These are phyloP conservation scores for Perizoma affinitatum DNA, from an alignment of 2,888 invertebrate genomes.

Conservation along the genomic window DNA sequence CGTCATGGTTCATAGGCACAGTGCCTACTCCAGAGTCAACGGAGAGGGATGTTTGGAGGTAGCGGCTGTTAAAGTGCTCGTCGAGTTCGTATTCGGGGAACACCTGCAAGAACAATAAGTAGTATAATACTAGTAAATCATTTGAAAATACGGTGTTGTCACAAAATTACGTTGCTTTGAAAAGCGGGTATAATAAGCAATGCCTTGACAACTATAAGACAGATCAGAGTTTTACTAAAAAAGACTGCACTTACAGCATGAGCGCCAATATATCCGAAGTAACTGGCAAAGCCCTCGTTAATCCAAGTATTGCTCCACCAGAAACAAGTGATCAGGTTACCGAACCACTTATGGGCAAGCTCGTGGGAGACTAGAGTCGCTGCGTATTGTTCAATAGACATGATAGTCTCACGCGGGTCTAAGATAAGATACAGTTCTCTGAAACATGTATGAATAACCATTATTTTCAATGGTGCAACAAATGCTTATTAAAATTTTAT, in stretches of 20 bases:
- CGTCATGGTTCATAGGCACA: slow-evolving; percentile 85
- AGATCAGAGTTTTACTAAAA: too few species aligned
- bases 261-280: slow-evolving; percentile 86
- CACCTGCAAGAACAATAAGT: slow-evolving; percentile 68
- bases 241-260: slow-evolving; percentile 51
- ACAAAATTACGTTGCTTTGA: neutral
- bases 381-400: slow-evolving; percentile 74
- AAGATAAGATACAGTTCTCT: slow-evolving; percentile 73
- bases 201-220: too few species aligned
- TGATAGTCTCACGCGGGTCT: slow-evolving; percentile 65
- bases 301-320: slow-evolving; percentile 91
- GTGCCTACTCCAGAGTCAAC: slow-evolving; percentile 66
- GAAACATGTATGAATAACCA: slow-evolving; percentile 30
- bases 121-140: neutral
- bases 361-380: slow-evolving; percentile 83
- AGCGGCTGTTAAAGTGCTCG: slow-evolving; percentile 89
- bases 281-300: slow-evolving; percentile 89
- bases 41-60: slow-evolving; percentile 86
- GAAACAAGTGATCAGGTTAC: slow-evolving; percentile 87
- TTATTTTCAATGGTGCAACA: too few species aligned
- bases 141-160: neutral
- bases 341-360: slow-evolving; percentile 92
- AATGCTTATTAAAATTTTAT: too few species aligned
- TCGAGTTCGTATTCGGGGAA: slow-evolving; percentile 86
- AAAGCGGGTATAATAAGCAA: too few species aligned